Evolutionary conservation across 2,113 vertebrate species (phyloP), one percentile per base, ranked within the genome.

Genomic region (Rhinopomastus cyanomelas): DNA sequence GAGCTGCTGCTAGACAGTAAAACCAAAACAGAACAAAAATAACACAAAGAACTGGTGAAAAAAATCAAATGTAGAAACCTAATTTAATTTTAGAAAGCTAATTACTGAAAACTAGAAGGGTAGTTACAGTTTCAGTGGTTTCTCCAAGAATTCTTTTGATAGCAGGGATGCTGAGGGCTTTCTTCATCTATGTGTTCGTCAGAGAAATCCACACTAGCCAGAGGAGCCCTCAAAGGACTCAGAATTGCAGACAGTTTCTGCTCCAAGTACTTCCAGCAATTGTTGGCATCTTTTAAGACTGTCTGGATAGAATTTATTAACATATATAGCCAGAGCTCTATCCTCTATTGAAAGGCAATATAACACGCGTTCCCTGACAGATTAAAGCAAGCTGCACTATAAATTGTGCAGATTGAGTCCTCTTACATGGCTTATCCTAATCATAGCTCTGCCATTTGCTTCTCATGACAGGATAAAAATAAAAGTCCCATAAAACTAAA

Each of bases 381-480:
- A 96, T 94, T 96, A 96, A 96, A 95, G 79, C 90, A 94, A 90
- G 91, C 84, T 90, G n/a, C 72, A 87, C 95, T 74, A 94, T 94
- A 93, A 95, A 94, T 85, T 95, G 88, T 90, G 81, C 86, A 95
- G 92, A 95, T 37, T 87, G 82, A 96, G 88, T 37, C 67, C 81
- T 96, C 77, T 95, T 95, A 89, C 73, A 75, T 3, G 67, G 78
- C 87, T 91, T 94, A 93, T 37, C 80, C 93, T 95, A 94, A 96
- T 96, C 95, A 95, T 91, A 95, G 88, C 73, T 95, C 87, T 96
- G 75, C 88, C 92, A 92, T 97, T 96, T 96, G 81, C 94, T 92
- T 96, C 93, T 96, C 81, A 84, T 82, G 93, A 93, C 92, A 96
- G 81, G 91, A 94, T 95, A 96, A 97, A 97, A 97, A 96, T 95